A percentile compares a stretch with the other conserved stretches of the same genome.
Evolutionary conservation across 2,113 vertebrate genomes (phyloP).

Genomic region (Tursiops truncatus): DNA sequence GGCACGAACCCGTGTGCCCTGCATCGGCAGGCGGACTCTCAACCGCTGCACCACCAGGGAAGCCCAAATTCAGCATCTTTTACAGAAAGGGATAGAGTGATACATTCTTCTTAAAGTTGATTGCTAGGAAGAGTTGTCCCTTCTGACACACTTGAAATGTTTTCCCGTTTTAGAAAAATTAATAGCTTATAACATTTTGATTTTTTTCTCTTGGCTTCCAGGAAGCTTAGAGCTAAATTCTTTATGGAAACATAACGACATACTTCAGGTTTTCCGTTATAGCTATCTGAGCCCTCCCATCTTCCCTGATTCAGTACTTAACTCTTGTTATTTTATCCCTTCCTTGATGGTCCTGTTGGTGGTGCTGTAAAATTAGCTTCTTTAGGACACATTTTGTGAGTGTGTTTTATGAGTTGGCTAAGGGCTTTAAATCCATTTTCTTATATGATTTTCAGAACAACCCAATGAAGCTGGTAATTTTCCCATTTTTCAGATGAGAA

Average conservation of each 20-base stretch:
- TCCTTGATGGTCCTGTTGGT: not conserved
- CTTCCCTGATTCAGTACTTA: not conserved
- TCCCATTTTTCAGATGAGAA: not conserved
- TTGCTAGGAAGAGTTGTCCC: not conserved
- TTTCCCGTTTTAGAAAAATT: not conserved
- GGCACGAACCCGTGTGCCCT: no score
- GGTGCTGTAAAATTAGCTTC: not conserved
- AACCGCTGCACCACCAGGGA: no score
- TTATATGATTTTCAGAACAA: not conserved
- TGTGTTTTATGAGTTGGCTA: not conserved
- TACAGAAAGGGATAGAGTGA: not conserved
- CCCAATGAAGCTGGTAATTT: not conserved
- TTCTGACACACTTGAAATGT: not conserved
- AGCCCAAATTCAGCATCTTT: not conserved
- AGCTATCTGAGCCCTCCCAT: fast-evolving
- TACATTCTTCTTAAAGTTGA: not conserved
- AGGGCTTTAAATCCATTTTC: not conserved
- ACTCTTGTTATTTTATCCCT: not conserved
- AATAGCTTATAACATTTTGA: not conserved
- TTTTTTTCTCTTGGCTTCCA: not conserved
- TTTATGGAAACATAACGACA: not conserved
- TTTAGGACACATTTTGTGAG: not conserved
- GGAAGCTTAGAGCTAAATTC: not conserved
- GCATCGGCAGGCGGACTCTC: no score
- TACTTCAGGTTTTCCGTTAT: fast-evolving